phyloP scores from a whole-genome alignment of 2,888 invertebrate genomes.

The Palloptera scutellata region DNA sequence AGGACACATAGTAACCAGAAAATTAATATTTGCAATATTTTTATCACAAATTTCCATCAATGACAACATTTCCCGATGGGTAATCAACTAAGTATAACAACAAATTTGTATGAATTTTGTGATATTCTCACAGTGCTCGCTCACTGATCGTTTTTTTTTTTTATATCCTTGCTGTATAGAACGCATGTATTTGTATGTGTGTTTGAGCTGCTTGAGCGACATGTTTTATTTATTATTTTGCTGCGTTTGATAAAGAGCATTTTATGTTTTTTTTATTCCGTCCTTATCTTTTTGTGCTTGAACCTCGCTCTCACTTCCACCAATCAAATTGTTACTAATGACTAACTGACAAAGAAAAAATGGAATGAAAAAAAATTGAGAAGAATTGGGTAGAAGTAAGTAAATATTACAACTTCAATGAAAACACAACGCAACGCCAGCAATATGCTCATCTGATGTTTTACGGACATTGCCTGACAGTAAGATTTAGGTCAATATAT shows the following conservation, averaged over 20 bases:
- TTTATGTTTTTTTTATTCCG: background rate
- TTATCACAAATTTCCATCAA: no score
- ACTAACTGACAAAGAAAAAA: background rate
- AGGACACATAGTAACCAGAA: no score
- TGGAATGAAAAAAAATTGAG: background rate
- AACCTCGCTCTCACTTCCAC: background rate
- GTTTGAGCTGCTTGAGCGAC: background rate
- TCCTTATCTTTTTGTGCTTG: background rate
- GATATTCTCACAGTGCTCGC: background rate
- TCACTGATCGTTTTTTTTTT: background rate
- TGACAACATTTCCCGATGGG: no score
- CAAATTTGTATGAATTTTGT: no score
- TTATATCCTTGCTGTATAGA: no score
- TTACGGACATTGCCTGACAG: background rate
- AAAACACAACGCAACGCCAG: background rate
- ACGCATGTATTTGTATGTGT: background rate
- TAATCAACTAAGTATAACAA: no score
- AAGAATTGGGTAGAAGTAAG: background rate
- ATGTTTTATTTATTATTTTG: background rate
- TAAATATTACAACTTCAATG: background rate
- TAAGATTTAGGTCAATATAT: constrained; percentile 15
- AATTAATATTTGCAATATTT: no score
- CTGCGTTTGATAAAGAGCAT: constrained; percentile 14
- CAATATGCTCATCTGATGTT: background rate
- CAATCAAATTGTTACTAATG: background rate